Percentiles rank a stretch among this genome's conserved stretches.
These are phyloP conservation scores for Darevskia mixta DNA, from an alignment of 2,797 vertebrate species.

Conservation along the genomic window DNA sequence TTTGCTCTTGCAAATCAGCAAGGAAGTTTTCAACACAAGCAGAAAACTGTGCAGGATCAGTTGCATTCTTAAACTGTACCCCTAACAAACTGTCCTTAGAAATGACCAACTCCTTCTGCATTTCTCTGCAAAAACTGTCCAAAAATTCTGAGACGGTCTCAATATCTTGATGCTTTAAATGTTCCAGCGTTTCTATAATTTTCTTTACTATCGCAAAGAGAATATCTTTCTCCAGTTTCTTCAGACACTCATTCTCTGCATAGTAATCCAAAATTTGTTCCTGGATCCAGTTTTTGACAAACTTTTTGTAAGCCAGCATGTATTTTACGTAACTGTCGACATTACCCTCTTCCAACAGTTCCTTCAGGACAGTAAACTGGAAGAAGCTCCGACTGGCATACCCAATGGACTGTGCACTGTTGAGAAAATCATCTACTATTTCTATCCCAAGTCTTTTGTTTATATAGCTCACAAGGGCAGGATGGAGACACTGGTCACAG, in stretches of 20 bases:
- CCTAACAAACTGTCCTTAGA: conserved; percentile 58
- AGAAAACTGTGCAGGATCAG: conserved; percentile 74
- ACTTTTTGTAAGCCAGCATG: conserved; percentile 59
- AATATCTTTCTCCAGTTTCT: conserved; percentile 47
- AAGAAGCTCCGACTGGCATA: conserved; percentile 48
- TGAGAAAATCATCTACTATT: conserved; percentile 42
- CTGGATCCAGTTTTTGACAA: conserved; percentile 71
- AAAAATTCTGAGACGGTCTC: conserved; percentile 68
- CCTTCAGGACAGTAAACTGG: conserved; percentile 66
- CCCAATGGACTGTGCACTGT: background rate
- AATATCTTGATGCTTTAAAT: conserved; percentile 12
- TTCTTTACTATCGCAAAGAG: conserved; percentile 50
- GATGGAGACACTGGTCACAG: conserved; percentile 19
- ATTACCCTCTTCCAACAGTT: conserved; percentile 56
- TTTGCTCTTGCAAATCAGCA: conserved; percentile 62
- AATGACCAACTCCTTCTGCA: conserved; percentile 74
- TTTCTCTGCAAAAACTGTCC: conserved; percentile 70
- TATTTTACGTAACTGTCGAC: conserved; percentile 53
- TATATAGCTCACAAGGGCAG: conserved; percentile 23
- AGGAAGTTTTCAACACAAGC: conserved; percentile 71
- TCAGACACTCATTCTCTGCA: conserved; percentile 11
- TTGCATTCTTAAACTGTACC: conserved; percentile 77
- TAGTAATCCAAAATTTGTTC: conserved; percentile 36
- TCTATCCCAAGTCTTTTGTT: conserved; percentile 18
- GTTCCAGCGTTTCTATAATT: conserved; percentile 38